Evolutionary conservation across 1,140 invertebrate genomes (phyloP).

Genomic region (Catajapyx aquilonaris): DNA sequence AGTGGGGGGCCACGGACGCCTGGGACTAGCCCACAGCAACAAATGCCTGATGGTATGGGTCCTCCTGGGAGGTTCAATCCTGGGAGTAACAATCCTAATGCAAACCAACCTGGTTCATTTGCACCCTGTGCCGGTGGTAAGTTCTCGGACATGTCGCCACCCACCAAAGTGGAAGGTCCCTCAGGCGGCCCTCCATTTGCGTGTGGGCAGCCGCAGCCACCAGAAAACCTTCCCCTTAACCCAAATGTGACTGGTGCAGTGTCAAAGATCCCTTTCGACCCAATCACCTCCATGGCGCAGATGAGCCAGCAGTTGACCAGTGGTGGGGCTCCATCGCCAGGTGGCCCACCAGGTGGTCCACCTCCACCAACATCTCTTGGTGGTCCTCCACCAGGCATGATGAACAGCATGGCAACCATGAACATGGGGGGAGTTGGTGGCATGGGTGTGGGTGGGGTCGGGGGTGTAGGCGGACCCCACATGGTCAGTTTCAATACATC

Average conservation of each 20-base stretch:
- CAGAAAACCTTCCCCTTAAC: slow-evolving; percentile 63
- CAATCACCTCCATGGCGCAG: slow-evolving; percentile 77
- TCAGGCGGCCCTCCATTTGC: slow-evolving; percentile 11
- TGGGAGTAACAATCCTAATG: no score
- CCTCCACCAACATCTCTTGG: slow-evolving; percentile 22
- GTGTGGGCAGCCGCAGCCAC: slow-evolving; percentile 12
- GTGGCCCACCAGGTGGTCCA: slow-evolving; percentile 13
- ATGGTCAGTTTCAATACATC: slow-evolving; percentile 20
- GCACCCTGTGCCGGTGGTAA: slow-evolving; percentile 8
- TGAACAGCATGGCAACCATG: slow-evolving; percentile 6
- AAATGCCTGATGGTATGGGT: slow-evolving; percentile 8
- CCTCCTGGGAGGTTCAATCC: slow-evolving; percentile 10
- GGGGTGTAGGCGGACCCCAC: slow-evolving; percentile 14
- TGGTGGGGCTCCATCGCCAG: slow-evolving; percentile 34
- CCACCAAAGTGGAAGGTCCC: slow-evolving; percentile 7
- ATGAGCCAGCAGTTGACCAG: slow-evolving; percentile 82
- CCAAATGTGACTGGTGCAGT: slow-evolving; percentile 45
- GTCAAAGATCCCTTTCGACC: slow-evolving; percentile 54
- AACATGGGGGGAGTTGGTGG: slow-evolving; percentile 24
- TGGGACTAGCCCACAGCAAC: slow-evolving; percentile 10
- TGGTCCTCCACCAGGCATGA: slow-evolving; percentile 15
- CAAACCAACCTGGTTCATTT: no score
- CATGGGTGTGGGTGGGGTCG: slow-evolving; percentile 25
- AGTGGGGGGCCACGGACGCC: slow-evolving; percentile 11
- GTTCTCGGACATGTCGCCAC: slow-evolving; percentile 11